Evolutionary conservation across 2,888 invertebrate genomes (phyloP).

Genomic region (Heliconius aoede): DNA sequence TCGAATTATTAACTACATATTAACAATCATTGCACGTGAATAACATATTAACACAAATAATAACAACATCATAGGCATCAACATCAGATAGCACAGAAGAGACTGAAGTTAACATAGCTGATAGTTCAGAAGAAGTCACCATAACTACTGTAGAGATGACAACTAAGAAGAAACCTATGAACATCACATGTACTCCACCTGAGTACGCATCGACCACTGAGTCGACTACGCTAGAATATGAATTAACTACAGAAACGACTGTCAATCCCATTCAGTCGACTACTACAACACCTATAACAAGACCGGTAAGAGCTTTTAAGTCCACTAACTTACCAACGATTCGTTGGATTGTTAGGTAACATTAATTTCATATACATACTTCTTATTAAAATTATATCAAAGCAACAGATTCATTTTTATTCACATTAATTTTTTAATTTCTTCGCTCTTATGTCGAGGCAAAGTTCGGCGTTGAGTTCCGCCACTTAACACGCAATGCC

Average conservation of each 20-base stretch:
- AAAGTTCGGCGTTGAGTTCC: too few relatives aligned
- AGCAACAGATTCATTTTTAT: too few relatives aligned
- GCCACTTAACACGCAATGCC: too few relatives aligned
- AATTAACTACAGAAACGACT: constrained; percentile 9
- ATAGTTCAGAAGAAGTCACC: constrained; percentile 50
- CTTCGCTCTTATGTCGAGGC: too few relatives aligned
- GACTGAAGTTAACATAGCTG: constrained; percentile 33
- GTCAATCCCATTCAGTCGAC: constrained; percentile 36
- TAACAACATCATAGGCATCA: constrained; percentile 43
- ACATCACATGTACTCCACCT: not conserved
- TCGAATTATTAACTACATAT: not conserved
- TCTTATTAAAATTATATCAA: not conserved
- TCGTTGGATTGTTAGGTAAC: not conserved
- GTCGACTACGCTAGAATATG: not conserved
- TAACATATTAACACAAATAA: constrained; percentile 44
- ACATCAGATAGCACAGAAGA: not conserved
- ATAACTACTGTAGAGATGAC: not conserved
- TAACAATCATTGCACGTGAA: constrained; percentile 41
- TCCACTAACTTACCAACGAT: not conserved
- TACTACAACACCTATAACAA: constrained; percentile 40
- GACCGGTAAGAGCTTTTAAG: constrained; percentile 45
- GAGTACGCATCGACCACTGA: constrained; percentile 25
- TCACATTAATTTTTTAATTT: too few relatives aligned
- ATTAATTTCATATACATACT: not conserved
- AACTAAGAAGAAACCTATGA: constrained; percentile 7